Conservation (phyloP, 1,140 invertebrate species). For the Brachionus plicatilis region DNA sequence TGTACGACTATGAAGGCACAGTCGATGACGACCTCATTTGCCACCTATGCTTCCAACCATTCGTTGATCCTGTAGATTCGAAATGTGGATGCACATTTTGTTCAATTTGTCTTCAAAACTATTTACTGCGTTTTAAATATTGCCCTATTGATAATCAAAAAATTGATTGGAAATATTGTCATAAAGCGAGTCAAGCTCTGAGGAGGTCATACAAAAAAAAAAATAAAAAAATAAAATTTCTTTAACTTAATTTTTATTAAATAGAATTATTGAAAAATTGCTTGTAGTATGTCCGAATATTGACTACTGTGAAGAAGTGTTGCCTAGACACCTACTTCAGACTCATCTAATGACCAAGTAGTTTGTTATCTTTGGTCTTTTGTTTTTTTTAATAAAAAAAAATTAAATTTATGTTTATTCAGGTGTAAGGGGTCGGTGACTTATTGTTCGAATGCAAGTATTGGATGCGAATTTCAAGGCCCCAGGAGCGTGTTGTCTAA, state of each 20-base stretch:
- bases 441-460: conserved; percentile 49
- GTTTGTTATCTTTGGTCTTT: not conserved
- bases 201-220: conserved; percentile 44
- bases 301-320: conserved; percentile 55
- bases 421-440: conserved; percentile 54
- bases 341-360: conserved; percentile 53
- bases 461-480: conserved; percentile 57
- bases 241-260: not conserved
- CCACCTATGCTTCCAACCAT: conserved; percentile 57
- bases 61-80: conserved; percentile 54
- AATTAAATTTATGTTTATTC: conserved; percentile 1
- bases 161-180: conserved; percentile 48
- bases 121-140: conserved; percentile 53
- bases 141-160: conserved; percentile 52
- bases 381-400: not conserved
- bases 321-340: conserved; percentile 57
- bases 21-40: conserved; percentile 59
- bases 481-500: conserved; percentile 54
- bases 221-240: no score
- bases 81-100: conserved; percentile 60
- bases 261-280: conserved; percentile 58
- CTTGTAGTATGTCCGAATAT: conserved; percentile 58
- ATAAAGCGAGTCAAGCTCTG: conserved; percentile 53
- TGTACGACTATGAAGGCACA: conserved; percentile 59
- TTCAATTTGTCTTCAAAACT: conserved; percentile 54